Conservation (phyloP, 2,113 vertebrate species). For the Thalassarche chlororhynchos region DNA sequence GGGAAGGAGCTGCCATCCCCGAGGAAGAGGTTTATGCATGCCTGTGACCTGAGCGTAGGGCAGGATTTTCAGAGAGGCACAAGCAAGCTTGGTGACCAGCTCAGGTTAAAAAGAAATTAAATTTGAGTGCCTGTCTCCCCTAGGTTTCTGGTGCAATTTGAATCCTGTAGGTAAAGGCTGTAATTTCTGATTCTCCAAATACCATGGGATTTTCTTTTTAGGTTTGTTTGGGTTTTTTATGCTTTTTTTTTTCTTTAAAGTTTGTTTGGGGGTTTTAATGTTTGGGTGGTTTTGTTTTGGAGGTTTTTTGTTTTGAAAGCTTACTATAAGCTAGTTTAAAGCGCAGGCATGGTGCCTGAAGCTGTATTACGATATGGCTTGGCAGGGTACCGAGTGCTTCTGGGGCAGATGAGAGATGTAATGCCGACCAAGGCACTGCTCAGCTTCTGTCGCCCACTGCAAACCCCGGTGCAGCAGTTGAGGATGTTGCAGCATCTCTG, state of each 20-base stretch:
- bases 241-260: background rate
- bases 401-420: background rate
- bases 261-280: background rate
- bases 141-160: background rate
- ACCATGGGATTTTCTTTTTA: background rate
- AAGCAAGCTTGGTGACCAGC: background rate
- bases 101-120: background rate
- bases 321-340: background rate
- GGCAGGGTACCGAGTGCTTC: background rate
- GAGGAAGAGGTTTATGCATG: background rate
- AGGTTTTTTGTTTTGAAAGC: background rate
- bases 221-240: background rate
- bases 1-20: background rate
- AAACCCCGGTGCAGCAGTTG: background rate
- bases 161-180: background rate
- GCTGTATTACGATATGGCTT: background rate
- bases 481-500: background rate
- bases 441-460: background rate
- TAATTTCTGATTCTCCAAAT: background rate
- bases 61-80: background rate
- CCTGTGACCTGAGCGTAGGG: background rate
- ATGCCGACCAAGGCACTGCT: background rate
- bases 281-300: background rate
- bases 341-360: background rate
- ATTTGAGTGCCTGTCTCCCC: background rate